These are phyloP conservation scores for Oryzias javanicus DNA, from an alignment of 2,113 vertebrate species.

Conservation along the genomic window DNA sequence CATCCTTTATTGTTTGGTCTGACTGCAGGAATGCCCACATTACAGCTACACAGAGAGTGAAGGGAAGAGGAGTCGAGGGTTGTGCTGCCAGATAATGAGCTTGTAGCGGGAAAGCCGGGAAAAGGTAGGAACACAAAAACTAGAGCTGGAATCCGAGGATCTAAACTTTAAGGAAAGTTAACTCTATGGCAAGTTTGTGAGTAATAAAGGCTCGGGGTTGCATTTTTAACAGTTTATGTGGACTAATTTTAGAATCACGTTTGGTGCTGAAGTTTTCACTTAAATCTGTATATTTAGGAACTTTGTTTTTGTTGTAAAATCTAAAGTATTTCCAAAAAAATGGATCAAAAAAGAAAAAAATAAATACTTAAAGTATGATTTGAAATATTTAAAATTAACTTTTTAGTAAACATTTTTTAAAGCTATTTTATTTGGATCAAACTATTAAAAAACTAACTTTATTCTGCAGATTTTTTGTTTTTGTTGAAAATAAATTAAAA, in stretches of 20 bases:
- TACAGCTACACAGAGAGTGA: slow-evolving; percentile 65
- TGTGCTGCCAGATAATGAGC: slow-evolving; percentile 43
- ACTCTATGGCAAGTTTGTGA: background rate
- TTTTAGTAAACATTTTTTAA: too few species aligned
- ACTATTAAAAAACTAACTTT: too few species aligned
- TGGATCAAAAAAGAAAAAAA: too few species aligned
- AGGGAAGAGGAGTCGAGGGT: slow-evolving; percentile 29
- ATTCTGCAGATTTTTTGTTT: too few species aligned
- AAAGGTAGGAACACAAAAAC: slow-evolving; percentile 63
- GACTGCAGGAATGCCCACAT: slow-evolving; percentile 86
- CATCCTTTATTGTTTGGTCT: slow-evolving; percentile 91
- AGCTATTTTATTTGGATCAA: too few species aligned
- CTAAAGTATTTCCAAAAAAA: background rate
- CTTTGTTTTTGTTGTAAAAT: background rate
- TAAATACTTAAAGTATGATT: too few species aligned
- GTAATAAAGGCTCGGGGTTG: slow-evolving; percentile 1
- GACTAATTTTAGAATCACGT: too few species aligned
- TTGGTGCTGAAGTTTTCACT: too few species aligned
- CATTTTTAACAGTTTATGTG: slow-evolving; percentile 5
- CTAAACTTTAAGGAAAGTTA: slow-evolving; percentile 7
- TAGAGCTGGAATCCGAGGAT: slow-evolving; percentile 4
- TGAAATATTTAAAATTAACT: too few species aligned
- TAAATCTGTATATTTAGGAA: background rate
- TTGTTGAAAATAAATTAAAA: too few species aligned
- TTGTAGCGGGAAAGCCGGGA: slow-evolving; percentile 53